Evolutionary conservation across 2,797 vertebrate genomes (phyloP).

Genomic region (Lepus oiostolus): DNA sequence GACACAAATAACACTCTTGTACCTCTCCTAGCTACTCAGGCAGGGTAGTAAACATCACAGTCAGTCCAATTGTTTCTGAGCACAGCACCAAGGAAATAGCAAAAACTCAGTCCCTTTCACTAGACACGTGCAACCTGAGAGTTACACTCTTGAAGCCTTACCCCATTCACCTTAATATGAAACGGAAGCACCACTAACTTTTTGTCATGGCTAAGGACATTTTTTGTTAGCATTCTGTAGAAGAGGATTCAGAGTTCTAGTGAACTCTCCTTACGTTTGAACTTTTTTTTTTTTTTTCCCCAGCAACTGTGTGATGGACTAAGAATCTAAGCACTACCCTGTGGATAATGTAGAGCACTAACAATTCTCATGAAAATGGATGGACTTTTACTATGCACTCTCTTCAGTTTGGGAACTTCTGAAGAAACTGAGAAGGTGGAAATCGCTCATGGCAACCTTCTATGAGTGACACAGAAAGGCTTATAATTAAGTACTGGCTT

Average conservation of each 20-base stretch:
- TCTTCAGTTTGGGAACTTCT: not conserved
- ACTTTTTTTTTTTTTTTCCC: conserved; percentile 19
- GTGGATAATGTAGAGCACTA: not conserved
- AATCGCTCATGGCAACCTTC: not conserved
- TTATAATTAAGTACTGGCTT: not conserved
- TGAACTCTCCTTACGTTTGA: not conserved
- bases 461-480: not conserved
- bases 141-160: not conserved
- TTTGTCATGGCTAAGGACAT: not conserved
- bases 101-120: not conserved
- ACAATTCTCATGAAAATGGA: not conserved
- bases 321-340: conserved; percentile 1
- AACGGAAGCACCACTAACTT: not conserved
- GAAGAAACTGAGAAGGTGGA: not conserved
- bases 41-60: not conserved
- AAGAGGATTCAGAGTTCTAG: not conserved
- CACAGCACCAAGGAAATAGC: not conserved
- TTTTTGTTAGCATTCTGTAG: not conserved
- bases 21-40: not conserved
- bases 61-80: not conserved
- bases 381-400: not conserved
- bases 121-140: not conserved
- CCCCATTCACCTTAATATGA: not conserved
- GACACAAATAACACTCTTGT: not conserved
- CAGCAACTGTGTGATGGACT: not conserved